Evolutionary conservation across 2,888 invertebrate genomes (phyloP), one percentile per base, ranked within the genome.

Genomic region (Netelia virgata): DNA sequence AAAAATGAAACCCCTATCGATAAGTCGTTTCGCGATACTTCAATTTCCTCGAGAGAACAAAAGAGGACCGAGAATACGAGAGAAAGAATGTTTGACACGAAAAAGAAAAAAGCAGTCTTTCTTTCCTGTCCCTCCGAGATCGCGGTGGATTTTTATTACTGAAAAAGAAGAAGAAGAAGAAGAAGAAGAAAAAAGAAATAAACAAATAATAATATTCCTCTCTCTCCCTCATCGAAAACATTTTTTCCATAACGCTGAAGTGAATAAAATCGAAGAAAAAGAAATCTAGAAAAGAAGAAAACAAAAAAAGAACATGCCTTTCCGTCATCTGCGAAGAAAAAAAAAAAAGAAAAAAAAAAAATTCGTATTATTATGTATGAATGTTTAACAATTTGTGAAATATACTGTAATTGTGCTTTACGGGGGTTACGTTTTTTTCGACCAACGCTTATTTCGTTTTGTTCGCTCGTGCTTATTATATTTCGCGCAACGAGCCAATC

Each of bases 361-460:
- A 86, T 74, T 86, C 86, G 89, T 90, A 90, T 90, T 88, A 90
- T 90, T 89, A 93, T 94, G 94, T 94, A 94, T 94, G 94, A 94
- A 93, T 94, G 94, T 93, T 93, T 93, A 93, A 92, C 91, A 90
- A 92, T 92, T 93, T 94, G 94, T 94, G 93, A 94, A 94, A 94
- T 94, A 94, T 94, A 94, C 92, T 94, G 94, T 94, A 94, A 93
- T 92, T 94, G 94, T 94, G 94, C 94, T 94, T 94, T 93, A 90
- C 86, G 88, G 88, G 89, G 89, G 86, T 86, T 87, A 85, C 82
- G 82, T 78, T 76, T 81, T 63, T 80, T 76, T 57, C 6, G 20
- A 55, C 68, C 18, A 41, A 57, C 41, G 61, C 16, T n/a, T 41
- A 50, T 36, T 43, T 79, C 75, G 50, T 66, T 74, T 57, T n/a